phyloP scores from a whole-genome alignment of 2,113 vertebrate species.

The Oxyura jamaicensis region DNA sequence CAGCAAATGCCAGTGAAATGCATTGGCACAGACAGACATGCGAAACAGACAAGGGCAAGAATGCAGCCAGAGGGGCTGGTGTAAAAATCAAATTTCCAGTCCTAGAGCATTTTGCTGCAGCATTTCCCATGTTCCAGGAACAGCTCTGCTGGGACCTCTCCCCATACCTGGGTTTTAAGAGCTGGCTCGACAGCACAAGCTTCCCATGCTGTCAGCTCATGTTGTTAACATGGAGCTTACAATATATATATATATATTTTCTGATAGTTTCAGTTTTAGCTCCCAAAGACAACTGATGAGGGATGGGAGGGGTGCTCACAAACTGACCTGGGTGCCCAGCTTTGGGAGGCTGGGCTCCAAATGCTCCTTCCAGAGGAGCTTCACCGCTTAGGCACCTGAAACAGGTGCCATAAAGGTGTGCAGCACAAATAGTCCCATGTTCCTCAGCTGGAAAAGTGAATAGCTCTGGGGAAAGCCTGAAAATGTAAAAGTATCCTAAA shows the following conservation, averaged over 20 bases:
- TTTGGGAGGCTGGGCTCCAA: not conserved
- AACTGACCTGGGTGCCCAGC: not conserved
- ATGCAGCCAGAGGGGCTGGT: not conserved
- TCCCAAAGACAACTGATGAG: not conserved
- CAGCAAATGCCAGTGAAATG: not conserved
- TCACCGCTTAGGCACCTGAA: not conserved
- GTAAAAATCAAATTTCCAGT: not conserved
- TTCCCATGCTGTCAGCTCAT: not conserved
- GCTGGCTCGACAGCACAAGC: not conserved
- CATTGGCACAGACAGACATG: not conserved
- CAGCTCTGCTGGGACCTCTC: not conserved
- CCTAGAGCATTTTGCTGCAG: not conserved
- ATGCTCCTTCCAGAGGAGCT: not conserved
- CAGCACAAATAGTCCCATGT: not conserved
- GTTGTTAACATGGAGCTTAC: not conserved
- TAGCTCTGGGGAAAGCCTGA: not conserved
- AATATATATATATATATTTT: not conserved
- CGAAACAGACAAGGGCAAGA: not conserved
- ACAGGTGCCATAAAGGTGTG: not conserved
- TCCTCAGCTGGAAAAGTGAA: not conserved
- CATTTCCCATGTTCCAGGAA: not conserved
- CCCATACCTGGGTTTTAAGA: not conserved
- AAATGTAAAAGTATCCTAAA: not conserved
- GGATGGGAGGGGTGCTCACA: rapidly evolving
- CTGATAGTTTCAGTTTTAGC: not conserved